A percentile compares a stretch with the other conserved stretches of the same genome.
These are phyloP conservation scores for Rhinoderma darwinii DNA, from an alignment of 2,113 vertebrate genomes.

Conservation along the genomic window DNA sequence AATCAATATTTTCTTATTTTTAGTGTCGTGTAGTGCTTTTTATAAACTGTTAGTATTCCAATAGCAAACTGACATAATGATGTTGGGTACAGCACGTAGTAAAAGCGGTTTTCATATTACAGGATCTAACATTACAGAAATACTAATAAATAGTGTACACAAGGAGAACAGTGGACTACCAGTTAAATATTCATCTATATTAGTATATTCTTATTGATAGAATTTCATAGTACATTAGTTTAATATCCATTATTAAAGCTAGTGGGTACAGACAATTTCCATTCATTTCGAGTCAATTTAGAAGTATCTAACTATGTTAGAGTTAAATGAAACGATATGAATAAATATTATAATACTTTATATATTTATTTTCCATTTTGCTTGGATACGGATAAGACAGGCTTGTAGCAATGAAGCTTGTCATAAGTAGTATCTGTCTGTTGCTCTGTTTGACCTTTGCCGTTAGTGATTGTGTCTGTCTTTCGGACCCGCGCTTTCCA, in stretches of 20 bases:
- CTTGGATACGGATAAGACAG: not conserved
- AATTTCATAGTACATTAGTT: not conserved
- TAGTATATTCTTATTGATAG: not conserved
- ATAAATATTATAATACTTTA: not conserved
- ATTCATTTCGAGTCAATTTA: not conserved
- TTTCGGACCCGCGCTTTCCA: slow-evolving; percentile 36
- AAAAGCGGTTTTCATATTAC: not conserved
- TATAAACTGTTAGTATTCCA: not conserved
- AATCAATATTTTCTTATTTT: not conserved
- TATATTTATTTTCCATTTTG: slow-evolving; percentile 1
- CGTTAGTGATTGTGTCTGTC: slow-evolving; percentile 58
- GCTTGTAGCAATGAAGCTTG: slow-evolving; percentile 10
- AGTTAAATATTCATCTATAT: not conserved
- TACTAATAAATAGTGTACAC: not conserved
- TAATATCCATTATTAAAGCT: not conserved
- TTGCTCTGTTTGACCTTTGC: slow-evolving; percentile 59
- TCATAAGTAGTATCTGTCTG: slow-evolving; percentile 54
- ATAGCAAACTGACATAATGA: not conserved
- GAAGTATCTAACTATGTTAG: not conserved
- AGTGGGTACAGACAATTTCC: not conserved
- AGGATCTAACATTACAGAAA: not conserved
- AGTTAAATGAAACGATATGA: not conserved
- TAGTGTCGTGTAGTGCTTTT: slow-evolving; percentile 8
- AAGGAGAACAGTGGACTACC: not conserved
- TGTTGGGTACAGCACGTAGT: not conserved